Base-by-base conservation (phyloP, 2,888 invertebrate genomes). In the Drosophila helvetica region DNA sequence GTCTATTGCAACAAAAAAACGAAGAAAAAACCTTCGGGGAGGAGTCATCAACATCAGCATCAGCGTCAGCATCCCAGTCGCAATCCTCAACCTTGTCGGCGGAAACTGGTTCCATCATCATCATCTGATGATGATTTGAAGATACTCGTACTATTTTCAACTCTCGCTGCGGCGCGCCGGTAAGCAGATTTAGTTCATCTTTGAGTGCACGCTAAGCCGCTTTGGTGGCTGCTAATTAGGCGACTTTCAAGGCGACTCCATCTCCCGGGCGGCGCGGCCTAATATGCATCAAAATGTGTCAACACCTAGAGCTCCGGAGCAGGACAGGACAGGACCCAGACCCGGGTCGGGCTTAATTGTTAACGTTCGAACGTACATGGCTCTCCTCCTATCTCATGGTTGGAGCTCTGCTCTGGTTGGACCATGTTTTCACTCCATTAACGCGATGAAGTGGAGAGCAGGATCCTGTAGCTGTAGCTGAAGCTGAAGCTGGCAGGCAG, bases 281-380 rank as follows among this genome's bases (percentile, higher is more conserved):
- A 87, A 83, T 83, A 85, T 83, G 82, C 82, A 81, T 86, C 88
- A 84, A 88, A 84, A 84, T 88, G 87, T 84, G 84, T 84, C 84
- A 84, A 88, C 84, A 84, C 84, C 84, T 83, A 58, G 65, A 83
- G 83, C 73, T 42, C 53, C 7, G 19, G 22, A n/a, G 19, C 53
- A 15, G 50, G n/a, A 9, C 15, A n/a, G n/a, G n/a, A n/a, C n/a
- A n/a, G n/a, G 33, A 7, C 7, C 7, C 27, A 27, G 27, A 7
- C 27, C 27, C 7, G 8, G 71, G 65, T 68, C 79, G 74, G 74
- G 87, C 88, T 87, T 83, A 83, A 87, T 83, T 83, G 83, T 88
- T 81, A 85, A 81, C 83, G 27, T 79, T 17, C 27, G 50, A 30
- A 30, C 73, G 42, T 46, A n/a, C 15, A 15, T 38, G 38, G 38